Evolutionary conservation across 64 coral and sea anemone species (phyloP), one percentile per base, ranked within the genome.

Genomic region (Pocillopora damicornis): DNA sequence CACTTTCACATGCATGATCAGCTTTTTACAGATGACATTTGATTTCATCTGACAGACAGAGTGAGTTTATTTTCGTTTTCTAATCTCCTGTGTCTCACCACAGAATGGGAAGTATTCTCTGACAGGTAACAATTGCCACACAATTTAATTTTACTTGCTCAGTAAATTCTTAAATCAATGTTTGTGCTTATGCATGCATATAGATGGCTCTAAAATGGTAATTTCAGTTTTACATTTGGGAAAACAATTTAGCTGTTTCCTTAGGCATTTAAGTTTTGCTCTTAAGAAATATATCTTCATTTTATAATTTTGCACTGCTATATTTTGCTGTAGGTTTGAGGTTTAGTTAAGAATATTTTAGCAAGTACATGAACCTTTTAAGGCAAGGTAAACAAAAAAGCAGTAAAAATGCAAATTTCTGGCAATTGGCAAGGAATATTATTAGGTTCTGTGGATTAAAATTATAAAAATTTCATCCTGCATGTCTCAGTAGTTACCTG

Each of bases 141-240:
- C 38, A 20, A 22, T 77, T 14, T 58, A 22, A 58, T 22, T 77
- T 7, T 45, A 57, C 4, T 56, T 45, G 17, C 75, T 18, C 10
- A 26, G 14, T 51, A 56, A 20, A 9, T 45, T 18, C 10, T 18
- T 71, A n/a, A 71, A 23, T 77, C 18, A 77, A n/a, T 77, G 37
- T 77, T 42, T 77, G 13, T 77, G 37, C 22, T 58, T 42, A 77
- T 12, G 9, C 37, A 77, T 57, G 16, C 75, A 58, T 56, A 15
- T 25, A 73, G 30, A 73, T 11, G 11, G 11, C 12, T 23, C 22
- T 25, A n/a, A n/a, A 71, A 71, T 71, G 67, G 25, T 23, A 71
- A 71, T 71, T 71, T 71, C 67, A 71, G 67, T 71, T 71, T 71
- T 71, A 71, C 67, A 71, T 71, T 30, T 71, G n/a, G n/a, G 67